A percentile compares a stretch with the other conserved stretches of the same genome.
Evolutionary conservation across 1,140 invertebrate species (phyloP).

Genomic region (Amyelois transitella): DNA sequence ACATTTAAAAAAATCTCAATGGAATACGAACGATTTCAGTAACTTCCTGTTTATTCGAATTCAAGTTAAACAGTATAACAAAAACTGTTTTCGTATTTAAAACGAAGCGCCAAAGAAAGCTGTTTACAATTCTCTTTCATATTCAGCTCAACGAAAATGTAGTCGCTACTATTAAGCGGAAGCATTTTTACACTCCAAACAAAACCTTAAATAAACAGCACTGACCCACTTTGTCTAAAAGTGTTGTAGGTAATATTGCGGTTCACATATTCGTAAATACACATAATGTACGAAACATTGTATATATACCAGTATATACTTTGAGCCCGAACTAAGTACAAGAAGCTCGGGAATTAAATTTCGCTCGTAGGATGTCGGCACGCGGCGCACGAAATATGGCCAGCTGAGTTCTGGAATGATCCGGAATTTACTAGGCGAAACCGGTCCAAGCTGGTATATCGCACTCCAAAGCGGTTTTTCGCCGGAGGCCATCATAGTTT

Average conservation of each 20-base stretch:
- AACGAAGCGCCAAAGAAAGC: background rate
- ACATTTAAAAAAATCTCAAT: too few relatives aligned
- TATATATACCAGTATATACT: background rate
- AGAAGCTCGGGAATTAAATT: slow-evolving; percentile 25
- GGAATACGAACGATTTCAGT: background rate
- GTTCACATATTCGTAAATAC: background rate
- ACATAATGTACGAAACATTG: background rate
- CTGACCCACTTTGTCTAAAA: background rate
- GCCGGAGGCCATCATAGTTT: background rate
- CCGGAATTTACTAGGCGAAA: slow-evolving; percentile 20
- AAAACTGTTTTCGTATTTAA: background rate
- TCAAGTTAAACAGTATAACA: background rate
- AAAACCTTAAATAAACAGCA: background rate
- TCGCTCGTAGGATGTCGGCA: slow-evolving; percentile 16
- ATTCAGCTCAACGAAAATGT: background rate
- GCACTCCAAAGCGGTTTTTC: slow-evolving; percentile 2
- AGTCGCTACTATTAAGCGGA: background rate
- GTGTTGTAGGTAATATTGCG: background rate
- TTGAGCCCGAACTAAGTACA: slow-evolving; percentile 13
- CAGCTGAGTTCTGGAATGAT: slow-evolving; percentile 14
- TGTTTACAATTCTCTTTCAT: background rate
- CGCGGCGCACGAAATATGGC: slow-evolving; percentile 20
- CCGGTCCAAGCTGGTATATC: slow-evolving; percentile 10
- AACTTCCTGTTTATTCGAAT: background rate
- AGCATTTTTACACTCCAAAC: background rate